Evolutionary conservation across 2,797 vertebrate genomes (phyloP), one percentile per base, ranked within the genome.

Genomic region (Centroberyx gerrardi): DNA sequence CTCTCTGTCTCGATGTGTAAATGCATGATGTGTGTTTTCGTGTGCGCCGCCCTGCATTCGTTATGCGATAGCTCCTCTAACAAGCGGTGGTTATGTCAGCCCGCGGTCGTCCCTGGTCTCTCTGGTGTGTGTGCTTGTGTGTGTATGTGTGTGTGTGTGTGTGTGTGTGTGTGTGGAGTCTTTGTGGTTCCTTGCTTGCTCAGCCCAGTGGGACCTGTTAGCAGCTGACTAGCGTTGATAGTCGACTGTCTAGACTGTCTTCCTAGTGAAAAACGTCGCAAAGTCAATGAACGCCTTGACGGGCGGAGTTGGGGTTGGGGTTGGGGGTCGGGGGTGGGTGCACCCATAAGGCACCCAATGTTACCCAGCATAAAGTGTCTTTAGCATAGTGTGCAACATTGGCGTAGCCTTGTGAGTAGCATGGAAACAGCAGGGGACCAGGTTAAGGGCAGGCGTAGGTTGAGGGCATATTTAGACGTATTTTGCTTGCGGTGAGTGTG

Each of bases 121-220:
- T 62, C 3, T 59, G n/a, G 66, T 55, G 2, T 54, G 64, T 33
- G 28, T 56, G 28, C 8, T 6, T 56, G 13, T 17, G 28, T 36
- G 29, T 18, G 15, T 33, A 7, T 40, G 31, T 60, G 31, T 18
- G 33, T 60, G n/a, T 22, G 31, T 40, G 33, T 22, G 33, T 60
- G 33, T 40, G 33, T 60, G 31, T 31, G 15, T 59, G 31, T 31
- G 31, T 59, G 31, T 15, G 31, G 12, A 51, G 76, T n/a, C 27
- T 58, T 71, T 79, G 78, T 62, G 55, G 55, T 70, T 65, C 59
- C 38, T 48, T 56, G 31, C 38, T 72, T 17, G 4, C n/a, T 61
- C 10, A 15, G 53, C 44, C 76, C 71, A 52, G 55, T 46, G 90
- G 87, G 87, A 83, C 80, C 85, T 85, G 83, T 92, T 89, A 88